phyloP scores from a whole-genome alignment of 2,797 vertebrate genomes.

The Tangara arthus region DNA sequence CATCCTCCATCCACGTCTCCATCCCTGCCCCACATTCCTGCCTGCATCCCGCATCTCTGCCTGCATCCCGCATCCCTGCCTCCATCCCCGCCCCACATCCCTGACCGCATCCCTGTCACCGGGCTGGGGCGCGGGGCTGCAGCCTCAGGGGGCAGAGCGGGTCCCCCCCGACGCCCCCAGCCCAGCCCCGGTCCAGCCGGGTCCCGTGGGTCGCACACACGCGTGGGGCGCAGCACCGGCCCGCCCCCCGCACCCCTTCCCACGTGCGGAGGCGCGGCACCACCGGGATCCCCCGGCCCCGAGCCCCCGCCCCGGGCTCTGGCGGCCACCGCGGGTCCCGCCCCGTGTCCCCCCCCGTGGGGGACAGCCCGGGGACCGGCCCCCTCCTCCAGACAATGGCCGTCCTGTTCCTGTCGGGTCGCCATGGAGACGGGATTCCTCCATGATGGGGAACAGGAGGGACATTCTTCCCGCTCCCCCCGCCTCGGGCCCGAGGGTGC shows the following conservation, averaged over 20 bases:
- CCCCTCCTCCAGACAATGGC: slow-evolving; percentile 29
- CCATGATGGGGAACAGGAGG: slow-evolving; percentile 47
- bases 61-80: neutral
- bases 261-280: neutral
- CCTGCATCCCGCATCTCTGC: neutral
- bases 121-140: neutral
- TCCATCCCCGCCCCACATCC: neutral
- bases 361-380: neutral
- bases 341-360: neutral
- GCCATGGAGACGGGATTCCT: slow-evolving; percentile 71
- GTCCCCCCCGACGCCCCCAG: neutral
- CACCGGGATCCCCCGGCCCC: neutral
- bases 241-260: neutral
- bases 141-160: neutral
- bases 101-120: neutral
- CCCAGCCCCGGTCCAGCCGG: neutral
- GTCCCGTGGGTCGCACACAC: neutral
- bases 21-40: neutral
- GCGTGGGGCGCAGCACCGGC: neutral
- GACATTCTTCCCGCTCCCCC: neutral
- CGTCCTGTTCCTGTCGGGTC: slow-evolving; percentile 38
- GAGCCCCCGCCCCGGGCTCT: neutral
- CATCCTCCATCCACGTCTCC: neutral
- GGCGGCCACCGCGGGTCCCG: neutral
- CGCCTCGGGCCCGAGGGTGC: neutral